Evolutionary conservation across 2,888 invertebrate genomes (phyloP), one percentile per base, ranked within the genome.

Genomic region (Apamea anceps): DNA sequence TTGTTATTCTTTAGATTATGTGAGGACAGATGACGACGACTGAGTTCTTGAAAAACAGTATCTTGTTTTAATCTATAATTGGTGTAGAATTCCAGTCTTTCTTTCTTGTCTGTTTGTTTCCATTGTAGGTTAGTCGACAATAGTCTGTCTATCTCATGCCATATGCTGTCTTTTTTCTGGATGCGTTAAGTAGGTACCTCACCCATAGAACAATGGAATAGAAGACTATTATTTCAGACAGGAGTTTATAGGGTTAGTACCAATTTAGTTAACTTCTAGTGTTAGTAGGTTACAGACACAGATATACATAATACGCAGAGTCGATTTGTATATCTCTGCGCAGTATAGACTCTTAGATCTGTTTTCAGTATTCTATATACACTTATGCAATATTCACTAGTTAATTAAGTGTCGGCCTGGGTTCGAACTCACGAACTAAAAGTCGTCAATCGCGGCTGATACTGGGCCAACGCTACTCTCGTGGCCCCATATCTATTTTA

Each of bases 1-100:
- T 57, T 68, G 45, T 84, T 84, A 21, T 63, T 70, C 37, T 70
- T 77, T 15, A 70, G 57, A 84, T 77, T 65, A 70, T n/a, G 13
- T 37, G 68, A 37, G 57, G 48, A 28, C 62, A 57, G 37, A 42
- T 84, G 63, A 57, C 42, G 57, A 28, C 21, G 37, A 37, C 3
- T 48, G 32, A 75, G 67, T 45, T 83, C 45, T 62, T 80, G 76
- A 54, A 74, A 54, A n/a, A 25, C n/a, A 25, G n/a, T 45, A 10
- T n/a, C 13, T 37, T 1, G 3, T 67, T 75, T 67, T 25, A 72
- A 28, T 80, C 60, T 62, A 21, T 18, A 32, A 72, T 57, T 70
- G 0, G 18, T 75, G 10, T 21, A 21, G n/a, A 12, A 60, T 75
- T 12, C 13, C 8, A 0, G 13, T 42, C 3, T 21, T 42, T 15